Evolutionary conservation across 2,797 vertebrate species (phyloP), one percentile per base, ranked within the genome.

Genomic region (Distichodus sexfasciatus): DNA sequence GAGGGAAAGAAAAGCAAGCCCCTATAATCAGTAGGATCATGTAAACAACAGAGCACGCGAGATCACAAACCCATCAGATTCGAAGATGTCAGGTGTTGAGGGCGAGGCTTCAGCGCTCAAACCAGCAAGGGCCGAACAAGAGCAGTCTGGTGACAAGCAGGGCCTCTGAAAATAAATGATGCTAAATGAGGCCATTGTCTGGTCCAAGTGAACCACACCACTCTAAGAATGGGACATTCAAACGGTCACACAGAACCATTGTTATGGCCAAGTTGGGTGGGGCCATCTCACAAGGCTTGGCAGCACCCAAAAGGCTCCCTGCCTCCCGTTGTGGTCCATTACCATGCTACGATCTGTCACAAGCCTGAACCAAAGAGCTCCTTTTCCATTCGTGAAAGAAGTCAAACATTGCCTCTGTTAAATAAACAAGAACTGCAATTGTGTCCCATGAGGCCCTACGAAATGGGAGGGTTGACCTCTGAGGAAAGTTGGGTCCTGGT

Each of bases 171-270:
- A 76, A 86, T 81, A 80, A 81, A 87, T 58, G 88, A 90, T 85
- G 88, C 81, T 86, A 90, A 91, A 88, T 89, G 87, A 91, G 81
- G 81, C 86, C 69, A 89, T 92, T 92, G 91, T 92, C 83, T 83
- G 82, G 80, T 88, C 84, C 84, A 87, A 91, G 86, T 87, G 86
- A 90, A 89, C 87, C 91, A 89, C 87, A 90, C 83, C 76, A 74
- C 70, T 54, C 79, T 81, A 82, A 90, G 87, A 90, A 89, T 82
- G 80, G 86, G 83, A 87, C 86, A 90, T 90, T 91, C 78, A 91
- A 86, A 88, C 72, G 77, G 79, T 79, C 83, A 87, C 85, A 90
- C 86, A 83, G 80, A 78, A 85, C 84, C 76, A 89, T 91, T 92
- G 88, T 92, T 84, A 83, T 31, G 75, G 70, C 66, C 79, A 69